Base-by-base conservation (phyloP, 1,140 invertebrate genomes). In the Drosophila yakuba region DNA sequence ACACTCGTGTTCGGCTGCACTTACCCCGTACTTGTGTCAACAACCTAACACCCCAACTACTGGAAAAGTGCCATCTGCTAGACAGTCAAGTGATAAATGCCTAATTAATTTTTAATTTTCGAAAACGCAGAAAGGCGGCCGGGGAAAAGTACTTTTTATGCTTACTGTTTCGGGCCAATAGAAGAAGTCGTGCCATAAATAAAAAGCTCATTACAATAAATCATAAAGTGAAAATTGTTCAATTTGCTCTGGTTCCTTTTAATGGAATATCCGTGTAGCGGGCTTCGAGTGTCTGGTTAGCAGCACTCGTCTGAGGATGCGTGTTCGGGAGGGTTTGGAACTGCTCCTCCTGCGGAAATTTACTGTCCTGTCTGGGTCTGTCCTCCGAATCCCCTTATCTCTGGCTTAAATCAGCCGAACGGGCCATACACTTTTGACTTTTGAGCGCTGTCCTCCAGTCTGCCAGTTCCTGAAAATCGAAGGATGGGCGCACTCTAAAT, bases 21-120 rank as follows among this genome's bases (percentile, higher is more conserved):
- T 62, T 50, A 63, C 39, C 25, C 51, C 32, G 62, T 48, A 48
- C 67, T 48, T 28, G 51, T 41, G 50, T 36, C 61, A 54, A 32
- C 28, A 17, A 45, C 25, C 32, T 20, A 10, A 52, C 44, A 48
- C 44, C 56, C 44, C 39, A 36, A 11, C 14, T 28, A 38, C 12
- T 14, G 7, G 43, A 54, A 50, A 20, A 25, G 20, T n/a, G 74
- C 74, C 74, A 77, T 77, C 74, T 77, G 73, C 45, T 97, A 61
- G 60, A 78, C 48, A 58, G 47, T 44, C 59, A 57, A 63, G 83
- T 89, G 85, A 89, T 89, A 89, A 89, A 89, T 89, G 84, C 85
- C 81, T 89, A 90, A 90, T 90, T 90, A 90, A 90, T 90, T 90
- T 90, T 90, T 90, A 90, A 90, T 89, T 86, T 85, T 64, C 50